Percentiles rank a stretch among this genome's conserved stretches.
Conservation (phyloP, 2,113 vertebrate genomes). For the Talpa occidentalis region DNA sequence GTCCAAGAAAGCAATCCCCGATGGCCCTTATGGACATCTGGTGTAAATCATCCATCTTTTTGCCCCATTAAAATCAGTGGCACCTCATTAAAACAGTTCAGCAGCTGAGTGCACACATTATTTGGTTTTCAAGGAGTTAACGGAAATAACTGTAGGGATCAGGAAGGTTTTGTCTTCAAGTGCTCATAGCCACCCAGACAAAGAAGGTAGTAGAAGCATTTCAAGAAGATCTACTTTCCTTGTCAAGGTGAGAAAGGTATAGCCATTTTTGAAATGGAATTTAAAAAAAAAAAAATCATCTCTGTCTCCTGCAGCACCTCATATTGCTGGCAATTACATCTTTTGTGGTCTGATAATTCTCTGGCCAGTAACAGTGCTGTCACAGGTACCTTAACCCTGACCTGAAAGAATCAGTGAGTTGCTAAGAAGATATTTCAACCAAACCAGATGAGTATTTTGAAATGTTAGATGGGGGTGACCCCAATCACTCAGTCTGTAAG, state of each 20-base stretch:
- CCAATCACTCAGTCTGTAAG: not conserved
- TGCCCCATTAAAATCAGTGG: conserved; percentile 81
- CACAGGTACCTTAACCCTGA: conserved; percentile 40
- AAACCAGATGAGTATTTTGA: conserved; percentile 31
- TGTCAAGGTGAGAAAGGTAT: conserved; percentile 70
- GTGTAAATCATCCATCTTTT: conserved; percentile 77
- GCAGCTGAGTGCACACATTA: conserved; percentile 65
- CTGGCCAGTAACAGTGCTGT: conserved; percentile 43
- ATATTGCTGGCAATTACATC: conserved; percentile 47
- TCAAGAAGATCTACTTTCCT: conserved; percentile 67
- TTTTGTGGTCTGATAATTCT: conserved; percentile 57
- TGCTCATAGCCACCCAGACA: conserved; percentile 64
- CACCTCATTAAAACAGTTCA: conserved; percentile 75
- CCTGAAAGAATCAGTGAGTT: conserved; percentile 47
- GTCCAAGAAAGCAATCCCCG: conserved; percentile 71
- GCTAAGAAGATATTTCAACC: conserved; percentile 56
- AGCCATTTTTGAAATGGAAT: conserved; percentile 48
- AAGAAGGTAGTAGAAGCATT: conserved; percentile 68
- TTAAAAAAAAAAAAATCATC: not conserved
- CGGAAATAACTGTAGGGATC: conserved; percentile 68
- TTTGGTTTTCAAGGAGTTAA: conserved; percentile 69
- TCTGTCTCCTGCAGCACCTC: conserved; percentile 9
- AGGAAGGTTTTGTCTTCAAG: conserved; percentile 66
- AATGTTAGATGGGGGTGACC: conserved; percentile 26
- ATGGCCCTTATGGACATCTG: conserved; percentile 76